Conservation (phyloP, 2,888 invertebrate genomes). For the Drosophila formosana region DNA sequence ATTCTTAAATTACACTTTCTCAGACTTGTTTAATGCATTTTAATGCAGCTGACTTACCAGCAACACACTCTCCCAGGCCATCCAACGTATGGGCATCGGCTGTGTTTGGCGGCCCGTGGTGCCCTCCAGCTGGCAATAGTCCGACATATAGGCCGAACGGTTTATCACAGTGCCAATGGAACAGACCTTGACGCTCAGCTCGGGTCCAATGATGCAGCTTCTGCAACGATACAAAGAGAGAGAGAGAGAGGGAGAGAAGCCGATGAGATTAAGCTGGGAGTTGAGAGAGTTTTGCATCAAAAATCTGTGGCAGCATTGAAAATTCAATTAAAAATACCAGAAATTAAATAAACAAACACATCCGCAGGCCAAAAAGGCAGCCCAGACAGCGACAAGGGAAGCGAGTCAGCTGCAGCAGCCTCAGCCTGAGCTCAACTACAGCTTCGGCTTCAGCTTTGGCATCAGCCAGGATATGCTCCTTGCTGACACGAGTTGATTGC, state of each 20-base stretch:
- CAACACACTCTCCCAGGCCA: slow-evolving; percentile 94
- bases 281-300: slow-evolving; percentile 38
- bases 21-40: background rate
- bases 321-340: slow-evolving; percentile 79
- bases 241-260: background rate
- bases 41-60: slow-evolving; percentile 86
- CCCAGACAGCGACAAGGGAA: slow-evolving; percentile 11
- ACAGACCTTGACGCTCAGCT: slow-evolving; percentile 90
- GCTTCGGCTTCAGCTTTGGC: slow-evolving; percentile 24
- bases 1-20: no score
- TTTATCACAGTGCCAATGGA: slow-evolving; percentile 90
- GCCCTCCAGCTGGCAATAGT: slow-evolving; percentile 92
- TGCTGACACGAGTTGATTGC: slow-evolving; percentile 69
- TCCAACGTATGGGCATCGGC: slow-evolving; percentile 93
- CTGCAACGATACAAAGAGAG: slow-evolving; percentile 85
- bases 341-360: slow-evolving; percentile 76
- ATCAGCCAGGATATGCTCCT: slow-evolving; percentile 61
- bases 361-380: slow-evolving; percentile 67
- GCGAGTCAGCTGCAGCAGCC: background rate
- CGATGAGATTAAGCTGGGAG: slow-evolving; percentile 12
- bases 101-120: slow-evolving; percentile 86
- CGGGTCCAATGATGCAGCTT: slow-evolving; percentile 93
- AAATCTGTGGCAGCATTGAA: slow-evolving; percentile 55
- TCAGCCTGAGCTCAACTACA: slow-evolving; percentile 9
- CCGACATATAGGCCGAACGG: slow-evolving; percentile 89